phyloP scores from a whole-genome alignment of 2,113 vertebrate species.

The Chauna torquata region DNA sequence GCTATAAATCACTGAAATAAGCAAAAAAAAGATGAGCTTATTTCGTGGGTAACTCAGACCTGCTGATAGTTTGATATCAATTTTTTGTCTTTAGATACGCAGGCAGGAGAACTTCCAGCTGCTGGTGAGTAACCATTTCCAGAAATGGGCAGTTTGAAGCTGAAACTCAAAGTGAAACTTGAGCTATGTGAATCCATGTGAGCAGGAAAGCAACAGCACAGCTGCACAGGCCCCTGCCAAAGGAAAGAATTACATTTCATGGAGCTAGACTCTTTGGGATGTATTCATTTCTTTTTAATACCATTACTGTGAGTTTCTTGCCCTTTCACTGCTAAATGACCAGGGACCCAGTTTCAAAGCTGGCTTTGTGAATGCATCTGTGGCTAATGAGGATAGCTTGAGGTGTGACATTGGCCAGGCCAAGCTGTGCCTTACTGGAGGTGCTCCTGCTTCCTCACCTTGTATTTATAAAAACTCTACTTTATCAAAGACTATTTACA shows the following conservation, averaged over 20 bases:
- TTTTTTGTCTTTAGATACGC: neutral
- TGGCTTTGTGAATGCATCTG: slow-evolving; percentile 41
- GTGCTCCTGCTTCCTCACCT: neutral
- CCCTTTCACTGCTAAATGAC: slow-evolving; percentile 37
- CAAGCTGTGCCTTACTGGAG: slow-evolving; percentile 18
- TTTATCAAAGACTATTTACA: slow-evolving; percentile 6
- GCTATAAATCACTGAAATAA: neutral
- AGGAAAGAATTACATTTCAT: slow-evolving; percentile 51
- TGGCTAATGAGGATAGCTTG: slow-evolving; percentile 44
- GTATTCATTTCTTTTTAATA: slow-evolving; percentile 34
- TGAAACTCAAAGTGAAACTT: slow-evolving; percentile 26
- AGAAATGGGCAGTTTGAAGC: slow-evolving; percentile 15
- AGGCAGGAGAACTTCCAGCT: neutral
- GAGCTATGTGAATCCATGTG: neutral
- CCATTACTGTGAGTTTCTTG: neutral
- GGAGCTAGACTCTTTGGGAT: slow-evolving; percentile 27
- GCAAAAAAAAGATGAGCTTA: neutral
- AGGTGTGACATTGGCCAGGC: slow-evolving; percentile 21
- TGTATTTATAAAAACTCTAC: neutral
- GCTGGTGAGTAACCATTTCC: neutral
- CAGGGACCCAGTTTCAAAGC: slow-evolving; percentile 31
- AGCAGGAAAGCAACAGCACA: slow-evolving; percentile 20
- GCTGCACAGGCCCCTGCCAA: slow-evolving; percentile 23
- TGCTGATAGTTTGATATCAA: neutral
- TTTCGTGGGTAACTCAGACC: neutral